Percentiles rank a stretch among this genome's conserved stretches.
Evolutionary conservation across 1,140 invertebrate genomes (phyloP).

Genomic region (Aphis craccivora): DNA sequence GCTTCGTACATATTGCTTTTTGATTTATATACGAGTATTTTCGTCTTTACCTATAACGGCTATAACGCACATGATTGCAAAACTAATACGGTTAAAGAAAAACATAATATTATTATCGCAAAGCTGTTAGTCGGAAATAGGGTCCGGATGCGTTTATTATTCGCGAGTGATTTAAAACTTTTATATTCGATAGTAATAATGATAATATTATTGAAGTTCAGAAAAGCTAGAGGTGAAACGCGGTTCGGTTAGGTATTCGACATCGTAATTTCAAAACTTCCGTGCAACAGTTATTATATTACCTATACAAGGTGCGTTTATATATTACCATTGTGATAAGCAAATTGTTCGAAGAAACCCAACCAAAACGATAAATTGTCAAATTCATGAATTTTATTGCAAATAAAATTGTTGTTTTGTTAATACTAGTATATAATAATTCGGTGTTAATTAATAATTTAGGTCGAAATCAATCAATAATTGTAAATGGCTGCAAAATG

Average conservation of each 20-base stretch:
- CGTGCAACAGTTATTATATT: neutral
- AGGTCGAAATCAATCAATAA: too few species aligned
- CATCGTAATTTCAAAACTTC: neutral
- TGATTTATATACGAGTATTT: neutral
- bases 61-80: neutral
- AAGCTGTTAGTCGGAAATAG: neutral
- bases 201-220: neutral
- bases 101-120: neutral
- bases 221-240: neutral
- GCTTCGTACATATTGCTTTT: neutral
- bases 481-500: too few species aligned
- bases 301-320: neutral
- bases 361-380: neutral
- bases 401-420: too few species aligned
- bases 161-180: conserved; percentile 10
- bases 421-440: too few species aligned
- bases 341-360: neutral
- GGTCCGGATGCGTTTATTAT: neutral
- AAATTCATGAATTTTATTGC: neutral
- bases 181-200: neutral
- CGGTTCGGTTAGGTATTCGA: neutral
- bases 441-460: too few species aligned
- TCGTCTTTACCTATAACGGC: neutral
- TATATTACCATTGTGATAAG: neutral
- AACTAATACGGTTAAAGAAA: neutral